Conservation (phyloP, 2,797 vertebrate genomes). For the Eospalax fontanierii region DNA sequence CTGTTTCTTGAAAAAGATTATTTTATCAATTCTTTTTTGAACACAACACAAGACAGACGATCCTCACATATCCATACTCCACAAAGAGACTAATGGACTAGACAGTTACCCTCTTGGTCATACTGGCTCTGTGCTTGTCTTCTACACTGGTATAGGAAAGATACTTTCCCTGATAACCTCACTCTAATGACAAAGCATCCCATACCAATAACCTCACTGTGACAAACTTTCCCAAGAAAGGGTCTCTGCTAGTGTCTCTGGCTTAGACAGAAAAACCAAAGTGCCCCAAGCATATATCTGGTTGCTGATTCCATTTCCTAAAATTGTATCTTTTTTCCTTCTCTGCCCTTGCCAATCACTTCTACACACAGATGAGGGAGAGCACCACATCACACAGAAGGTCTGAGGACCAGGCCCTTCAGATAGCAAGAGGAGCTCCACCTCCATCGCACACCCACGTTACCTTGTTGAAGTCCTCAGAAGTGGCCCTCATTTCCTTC, state of each 20-base stretch:
- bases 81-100: background rate
- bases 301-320: background rate
- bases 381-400: fast-evolving
- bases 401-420: background rate
- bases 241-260: background rate
- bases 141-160: too few species aligned
- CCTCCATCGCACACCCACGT: constrained; percentile 25
- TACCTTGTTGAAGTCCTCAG: constrained; percentile 99
- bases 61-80: background rate
- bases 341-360: background rate
- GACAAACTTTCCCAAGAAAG: background rate
- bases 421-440: fast-evolving
- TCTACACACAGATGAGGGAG: background rate
- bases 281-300: background rate
- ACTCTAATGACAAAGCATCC: background rate
- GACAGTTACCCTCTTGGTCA: background rate
- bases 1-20: background rate
- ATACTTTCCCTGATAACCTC: background rate
- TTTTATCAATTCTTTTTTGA: background rate
- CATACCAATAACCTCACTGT: background rate
- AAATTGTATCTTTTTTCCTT: background rate
- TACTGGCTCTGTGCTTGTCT: background rate
- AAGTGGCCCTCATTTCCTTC: constrained; percentile 99
- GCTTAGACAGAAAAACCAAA: background rate
- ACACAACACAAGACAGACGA: background rate